phyloP scores from a whole-genome alignment of 1,140 invertebrate species.

The Cheumatopsyche charites region DNA sequence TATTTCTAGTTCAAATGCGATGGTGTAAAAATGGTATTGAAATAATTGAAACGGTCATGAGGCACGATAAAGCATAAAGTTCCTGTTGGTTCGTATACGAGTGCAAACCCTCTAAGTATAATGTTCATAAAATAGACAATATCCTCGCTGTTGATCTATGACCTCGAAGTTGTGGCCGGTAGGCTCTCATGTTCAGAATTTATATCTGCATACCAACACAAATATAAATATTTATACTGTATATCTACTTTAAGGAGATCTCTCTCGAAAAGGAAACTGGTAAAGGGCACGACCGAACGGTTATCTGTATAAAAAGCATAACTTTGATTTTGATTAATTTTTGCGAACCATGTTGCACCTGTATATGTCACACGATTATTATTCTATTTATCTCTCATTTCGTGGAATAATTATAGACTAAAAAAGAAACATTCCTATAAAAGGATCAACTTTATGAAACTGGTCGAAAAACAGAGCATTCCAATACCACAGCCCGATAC shows the following conservation, averaged over 20 bases:
- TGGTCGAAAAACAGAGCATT: not conserved
- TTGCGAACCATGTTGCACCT: not conserved
- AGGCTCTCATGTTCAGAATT: slow-evolving; percentile 40
- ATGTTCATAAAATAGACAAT: slow-evolving; percentile 48
- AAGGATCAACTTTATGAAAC: no score
- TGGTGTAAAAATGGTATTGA: not conserved
- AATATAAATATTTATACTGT: slow-evolving; percentile 43
- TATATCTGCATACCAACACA: slow-evolving; percentile 43
- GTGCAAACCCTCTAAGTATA: slow-evolving; percentile 27
- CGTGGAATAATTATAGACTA: no score
- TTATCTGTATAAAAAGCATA: slow-evolving; percentile 39
- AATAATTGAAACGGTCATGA: slow-evolving; percentile 11
- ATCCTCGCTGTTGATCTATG: slow-evolving; percentile 46
- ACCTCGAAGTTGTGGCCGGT: slow-evolving; percentile 41
- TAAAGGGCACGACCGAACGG: slow-evolving; percentile 39
- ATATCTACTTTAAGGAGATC: slow-evolving; percentile 32
- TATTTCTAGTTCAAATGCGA: not conserved
- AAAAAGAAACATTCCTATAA: no score
- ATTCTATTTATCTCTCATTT: no score
- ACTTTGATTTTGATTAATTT: slow-evolving; percentile 44
- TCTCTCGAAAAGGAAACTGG: slow-evolving; percentile 40
- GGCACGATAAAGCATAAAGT: slow-evolving; percentile 16
- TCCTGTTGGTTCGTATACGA: slow-evolving; percentile 16
- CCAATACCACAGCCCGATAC: not conserved
- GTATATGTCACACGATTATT: no score